Base-by-base conservation (phyloP, 2,797 vertebrate species). In the Takifugu rubripes region DNA sequence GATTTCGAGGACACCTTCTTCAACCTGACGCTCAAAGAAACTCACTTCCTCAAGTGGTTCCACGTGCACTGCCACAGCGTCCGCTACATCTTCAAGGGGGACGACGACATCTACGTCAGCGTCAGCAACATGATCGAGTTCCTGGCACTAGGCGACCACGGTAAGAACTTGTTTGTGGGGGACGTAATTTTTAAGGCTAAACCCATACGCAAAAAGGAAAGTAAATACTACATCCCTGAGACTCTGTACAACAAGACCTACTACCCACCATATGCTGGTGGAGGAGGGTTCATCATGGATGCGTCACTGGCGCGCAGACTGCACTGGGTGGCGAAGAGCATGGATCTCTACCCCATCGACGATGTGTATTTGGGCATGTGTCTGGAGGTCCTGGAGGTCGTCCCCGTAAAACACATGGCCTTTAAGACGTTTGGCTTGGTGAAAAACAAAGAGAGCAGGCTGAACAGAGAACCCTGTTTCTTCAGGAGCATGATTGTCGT, bases 281-380 rank as follows among this genome's bases (percentile, higher is more conserved):
- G 97, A 0, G 97, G 96, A 0, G 97, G 97, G 0, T 99, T 98
- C 64, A 60, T 99, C 55, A 98, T 98, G 96, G 89, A 90, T 0
- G 94, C 92, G 0, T 45, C 68, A 0, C 72, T 99, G 59, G 94
- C 92, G 5, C 92, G 85, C 58, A 94, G 74, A 77, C 92, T 99
- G 54, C 83, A 89, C 73, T 83, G 60, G 12, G 90, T 87, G 6
- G 93, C 94, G 0, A 93, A 94, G 65, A 89, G 78, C 0, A 64
- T 97, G 84, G 94, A 98, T 57, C 89, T 98, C 11, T 99, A 93
- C 59, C 97, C 97, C 40, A 99, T 99, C 0, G 97, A 99, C 0
- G 97, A 99, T 0, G 97, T 99, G 43, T 99, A 96, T 75, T 75
- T 99, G 54, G 97, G 97, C 59, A 99, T 99, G 97, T 98, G 96